Evolutionary conservation across 2,797 vertebrate species (phyloP).

Genomic region (Chaetophractus vellerosus): DNA sequence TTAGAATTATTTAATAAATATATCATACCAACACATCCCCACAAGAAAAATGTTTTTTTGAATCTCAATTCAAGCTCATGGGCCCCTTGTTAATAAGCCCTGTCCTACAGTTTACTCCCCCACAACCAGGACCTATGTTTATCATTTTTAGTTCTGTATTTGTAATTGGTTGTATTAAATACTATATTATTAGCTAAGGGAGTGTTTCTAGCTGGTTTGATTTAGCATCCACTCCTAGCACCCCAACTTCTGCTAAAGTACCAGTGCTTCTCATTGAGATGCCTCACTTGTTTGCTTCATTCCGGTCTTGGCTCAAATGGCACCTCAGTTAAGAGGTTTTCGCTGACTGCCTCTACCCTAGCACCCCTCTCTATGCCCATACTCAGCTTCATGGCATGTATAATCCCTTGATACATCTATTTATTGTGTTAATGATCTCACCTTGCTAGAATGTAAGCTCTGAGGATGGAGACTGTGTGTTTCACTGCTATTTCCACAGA

Average conservation of each 20-base stretch:
- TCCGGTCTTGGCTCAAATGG: background rate
- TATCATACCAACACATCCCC: no score
- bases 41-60: no score
- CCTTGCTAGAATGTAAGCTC: background rate
- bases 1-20: no score
- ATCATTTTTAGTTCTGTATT: background rate
- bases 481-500: background rate
- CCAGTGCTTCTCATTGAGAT: background rate
- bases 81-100: no score
- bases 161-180: background rate
- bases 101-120: background rate
- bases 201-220: background rate
- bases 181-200: background rate
- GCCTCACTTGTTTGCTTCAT: background rate
- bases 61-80: no score
- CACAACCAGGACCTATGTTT: no score
- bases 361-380: background rate
- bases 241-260: background rate
- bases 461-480: background rate
- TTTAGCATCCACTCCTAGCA: background rate
- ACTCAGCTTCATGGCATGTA: background rate
- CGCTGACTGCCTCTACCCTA: background rate
- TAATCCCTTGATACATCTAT: background rate
- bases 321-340: background rate
- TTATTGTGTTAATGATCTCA: background rate